Percentiles rank a stretch among this genome's conserved stretches.
These are phyloP conservation scores for Dryas iulia DNA, from an alignment of 1,140 invertebrate species.

Conservation along the genomic window DNA sequence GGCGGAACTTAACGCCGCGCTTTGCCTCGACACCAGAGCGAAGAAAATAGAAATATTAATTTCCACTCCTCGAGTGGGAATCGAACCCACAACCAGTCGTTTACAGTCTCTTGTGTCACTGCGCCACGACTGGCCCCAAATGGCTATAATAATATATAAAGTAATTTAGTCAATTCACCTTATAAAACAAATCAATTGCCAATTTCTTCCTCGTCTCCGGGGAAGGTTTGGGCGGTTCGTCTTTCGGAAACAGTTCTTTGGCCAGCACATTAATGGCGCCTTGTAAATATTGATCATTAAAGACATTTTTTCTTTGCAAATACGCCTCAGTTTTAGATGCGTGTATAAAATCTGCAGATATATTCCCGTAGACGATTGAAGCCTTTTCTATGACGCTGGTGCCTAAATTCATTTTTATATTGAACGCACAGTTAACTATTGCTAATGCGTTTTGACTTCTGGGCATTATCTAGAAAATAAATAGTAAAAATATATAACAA, in stretches of 20 bases:
- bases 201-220: constrained; percentile 85
- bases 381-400: constrained; percentile 54
- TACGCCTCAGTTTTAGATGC: constrained; percentile 85
- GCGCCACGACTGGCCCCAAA: too few species aligned
- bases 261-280: constrained; percentile 81
- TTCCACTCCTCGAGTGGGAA: too few species aligned
- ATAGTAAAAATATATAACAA: too few species aligned
- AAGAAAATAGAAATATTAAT: too few species aligned
- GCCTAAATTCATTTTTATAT: constrained; percentile 81
- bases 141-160: too few species aligned
- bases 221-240: constrained; percentile 83
- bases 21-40: too few species aligned
- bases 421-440: constrained; percentile 90
- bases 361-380: constrained; percentile 84
- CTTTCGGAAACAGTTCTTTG: constrained; percentile 83
- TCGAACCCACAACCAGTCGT: too few species aligned
- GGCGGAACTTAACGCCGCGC: too few species aligned
- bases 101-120: too few species aligned
- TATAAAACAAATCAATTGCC: constrained; percentile 87
- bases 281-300: constrained; percentile 77
- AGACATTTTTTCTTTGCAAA: constrained; percentile 81
- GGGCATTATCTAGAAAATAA: constrained; percentile 84
- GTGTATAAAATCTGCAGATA: constrained; percentile 86
- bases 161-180: too few species aligned
- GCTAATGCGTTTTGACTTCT: constrained; percentile 91